Conservation (phyloP, 2,888 invertebrate species). For the Salpingus planirostris region DNA sequence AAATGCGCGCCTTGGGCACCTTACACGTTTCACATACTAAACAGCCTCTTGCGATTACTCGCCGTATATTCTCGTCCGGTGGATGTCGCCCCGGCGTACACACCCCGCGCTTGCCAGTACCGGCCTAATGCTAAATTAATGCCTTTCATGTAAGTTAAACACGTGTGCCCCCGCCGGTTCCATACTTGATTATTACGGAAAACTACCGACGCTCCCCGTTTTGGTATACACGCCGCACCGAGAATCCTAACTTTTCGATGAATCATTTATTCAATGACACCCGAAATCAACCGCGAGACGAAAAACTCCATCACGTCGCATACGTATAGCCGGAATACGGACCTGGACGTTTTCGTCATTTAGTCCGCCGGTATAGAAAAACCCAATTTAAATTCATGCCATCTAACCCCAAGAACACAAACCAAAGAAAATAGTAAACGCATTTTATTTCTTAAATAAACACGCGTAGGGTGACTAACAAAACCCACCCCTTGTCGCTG, state of each 20-base stretch:
- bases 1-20: conserved; percentile 39
- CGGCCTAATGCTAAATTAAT: conserved; percentile 17
- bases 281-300: too few species aligned
- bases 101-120: conserved; percentile 10
- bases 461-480: conserved; percentile 9
- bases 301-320: too few species aligned
- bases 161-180: conserved; percentile 10
- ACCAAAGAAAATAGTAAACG: conserved; percentile 11
- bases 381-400: conserved; percentile 11
- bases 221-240: too few species aligned
- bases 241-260: too few species aligned
- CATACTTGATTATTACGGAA: conserved; percentile 4
- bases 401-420: conserved; percentile 1
- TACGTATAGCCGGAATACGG: too few species aligned
- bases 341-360: too few species aligned
- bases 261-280: too few species aligned
- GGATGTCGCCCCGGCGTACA: conserved; percentile 14
- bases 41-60: conserved; percentile 41
- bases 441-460: conserved; percentile 13
- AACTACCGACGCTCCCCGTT: too few species aligned
- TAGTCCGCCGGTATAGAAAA: too few species aligned
- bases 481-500: conserved; percentile 8
- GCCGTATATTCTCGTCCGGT: conserved; percentile 29
- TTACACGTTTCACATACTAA: conserved; percentile 41
- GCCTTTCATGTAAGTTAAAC: conserved; percentile 16